Evolutionary conservation across 2,113 vertebrate species (phyloP).

Genomic region (human (Homo sapiens)): DNA sequence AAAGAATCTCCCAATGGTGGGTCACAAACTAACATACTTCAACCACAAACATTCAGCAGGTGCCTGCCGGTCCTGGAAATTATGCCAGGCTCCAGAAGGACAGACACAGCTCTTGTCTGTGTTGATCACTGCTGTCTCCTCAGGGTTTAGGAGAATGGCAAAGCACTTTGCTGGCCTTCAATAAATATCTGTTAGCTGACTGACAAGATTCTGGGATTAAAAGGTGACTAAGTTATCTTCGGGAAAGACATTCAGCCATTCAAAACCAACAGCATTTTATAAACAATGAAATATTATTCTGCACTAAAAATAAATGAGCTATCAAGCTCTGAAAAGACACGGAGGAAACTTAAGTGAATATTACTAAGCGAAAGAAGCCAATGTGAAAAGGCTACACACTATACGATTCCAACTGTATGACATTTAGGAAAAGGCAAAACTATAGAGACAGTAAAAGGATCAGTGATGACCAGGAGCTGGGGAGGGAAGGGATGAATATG

Average conservation of each 20-base stretch:
- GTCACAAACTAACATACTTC: not conserved
- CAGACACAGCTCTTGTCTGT: not conserved
- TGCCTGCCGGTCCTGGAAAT: not conserved
- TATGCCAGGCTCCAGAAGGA: not conserved
- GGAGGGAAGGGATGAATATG: not conserved
- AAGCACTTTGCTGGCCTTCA: not conserved
- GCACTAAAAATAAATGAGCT: not conserved
- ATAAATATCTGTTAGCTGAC: not conserved
- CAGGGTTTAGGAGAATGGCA: not conserved
- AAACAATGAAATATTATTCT: not conserved
- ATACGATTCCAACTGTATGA: not conserved
- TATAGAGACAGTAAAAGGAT: not conserved
- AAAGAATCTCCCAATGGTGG: slow-evolving; percentile 34
- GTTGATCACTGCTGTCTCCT: not conserved
- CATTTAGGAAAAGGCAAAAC: not conserved
- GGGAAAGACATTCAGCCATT: slow-evolving; percentile 39
- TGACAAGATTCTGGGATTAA: not conserved
- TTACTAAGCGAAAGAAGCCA: not conserved
- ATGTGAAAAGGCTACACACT: not conserved
- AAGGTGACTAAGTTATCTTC: not conserved
- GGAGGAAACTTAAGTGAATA: not conserved
- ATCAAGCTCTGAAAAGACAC: not conserved
- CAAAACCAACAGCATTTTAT: not conserved
- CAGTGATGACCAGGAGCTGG: not conserved
- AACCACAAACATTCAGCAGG: not conserved